Evolutionary conservation across 2,888 invertebrate species (phyloP).

Genomic region (Isoperla grammatica): DNA sequence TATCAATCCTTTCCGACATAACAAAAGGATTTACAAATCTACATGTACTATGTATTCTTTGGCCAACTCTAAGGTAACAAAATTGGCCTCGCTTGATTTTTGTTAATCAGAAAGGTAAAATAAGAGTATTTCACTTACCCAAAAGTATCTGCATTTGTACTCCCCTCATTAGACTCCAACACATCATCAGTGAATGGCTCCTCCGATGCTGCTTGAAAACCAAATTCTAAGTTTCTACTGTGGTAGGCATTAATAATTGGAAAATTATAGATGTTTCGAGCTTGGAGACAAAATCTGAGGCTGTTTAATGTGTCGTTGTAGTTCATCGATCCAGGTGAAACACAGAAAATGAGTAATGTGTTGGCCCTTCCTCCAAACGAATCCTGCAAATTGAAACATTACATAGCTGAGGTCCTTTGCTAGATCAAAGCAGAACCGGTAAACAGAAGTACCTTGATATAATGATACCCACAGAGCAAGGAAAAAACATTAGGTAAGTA

Average conservation of each 20-base stretch:
- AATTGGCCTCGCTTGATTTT: too few species aligned
- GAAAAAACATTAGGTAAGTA: too few species aligned
- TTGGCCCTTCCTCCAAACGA: slow-evolving; percentile 72
- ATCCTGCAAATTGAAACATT: slow-evolving; percentile 49
- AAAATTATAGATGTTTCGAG: slow-evolving; percentile 62
- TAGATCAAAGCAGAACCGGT: too few species aligned
- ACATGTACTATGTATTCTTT: too few species aligned
- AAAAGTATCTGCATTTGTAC: slow-evolving; percentile 49
- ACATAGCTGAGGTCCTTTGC: too few species aligned
- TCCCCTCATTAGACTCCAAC: slow-evolving; percentile 29
- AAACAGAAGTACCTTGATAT: too few species aligned
- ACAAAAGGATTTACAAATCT: too few species aligned
- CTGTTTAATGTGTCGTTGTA: slow-evolving; percentile 64
- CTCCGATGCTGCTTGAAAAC: slow-evolving; percentile 31
- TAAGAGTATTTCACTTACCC: too few species aligned
- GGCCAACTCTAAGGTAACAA: too few species aligned
- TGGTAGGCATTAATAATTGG: slow-evolving; percentile 62
- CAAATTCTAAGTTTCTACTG: slow-evolving; percentile 7
- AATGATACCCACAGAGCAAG: too few species aligned
- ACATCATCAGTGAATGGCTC: slow-evolving; percentile 23
- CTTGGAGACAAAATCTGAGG: slow-evolving; percentile 59
- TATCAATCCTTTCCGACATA: too few species aligned
- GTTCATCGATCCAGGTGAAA: slow-evolving; percentile 64
- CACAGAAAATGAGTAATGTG: slow-evolving; percentile 64
- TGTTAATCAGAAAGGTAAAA: too few species aligned